Conservation (phyloP, 1,140 invertebrate genomes). For the Drosophila ironensis region DNA sequence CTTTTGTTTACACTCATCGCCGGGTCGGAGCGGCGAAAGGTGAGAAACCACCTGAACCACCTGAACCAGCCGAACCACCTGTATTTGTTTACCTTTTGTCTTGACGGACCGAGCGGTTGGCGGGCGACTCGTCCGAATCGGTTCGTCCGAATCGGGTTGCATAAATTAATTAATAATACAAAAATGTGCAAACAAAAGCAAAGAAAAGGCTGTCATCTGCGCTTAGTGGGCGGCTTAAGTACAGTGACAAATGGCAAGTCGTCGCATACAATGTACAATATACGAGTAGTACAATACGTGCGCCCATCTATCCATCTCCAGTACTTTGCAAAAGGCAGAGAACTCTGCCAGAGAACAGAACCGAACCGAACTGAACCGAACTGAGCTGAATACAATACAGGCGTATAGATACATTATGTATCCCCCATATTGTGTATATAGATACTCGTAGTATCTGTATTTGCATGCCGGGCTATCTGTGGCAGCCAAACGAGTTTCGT, state of each 20-base stretch:
- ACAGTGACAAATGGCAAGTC: constrained; percentile 36
- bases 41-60: background rate
- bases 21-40: background rate
- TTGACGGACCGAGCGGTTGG: background rate
- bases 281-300: too few species aligned
- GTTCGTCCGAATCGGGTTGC: constrained; percentile 7
- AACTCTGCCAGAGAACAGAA: too few species aligned
- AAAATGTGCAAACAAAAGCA: background rate
- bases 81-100: constrained; percentile 26
- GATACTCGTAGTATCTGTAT: constrained; percentile 2
- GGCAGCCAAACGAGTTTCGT: constrained; percentile 33
- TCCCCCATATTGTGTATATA: background rate
- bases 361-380: too few species aligned
- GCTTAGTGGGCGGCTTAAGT: constrained; percentile 16
- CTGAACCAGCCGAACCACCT: constrained; percentile 15
- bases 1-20: too few species aligned
- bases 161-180: constrained; percentile 11
- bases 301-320: constrained; percentile 25
- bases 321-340: background rate
- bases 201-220: constrained; percentile 5
- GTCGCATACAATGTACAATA: too few species aligned
- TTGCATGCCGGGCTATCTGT: constrained; percentile 36
- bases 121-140: background rate
- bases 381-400: too few species aligned
- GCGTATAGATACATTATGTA: background rate